These are phyloP conservation scores for Xylota sylvarum DNA, from an alignment of 2,888 invertebrate species.

Conservation along the genomic window DNA sequence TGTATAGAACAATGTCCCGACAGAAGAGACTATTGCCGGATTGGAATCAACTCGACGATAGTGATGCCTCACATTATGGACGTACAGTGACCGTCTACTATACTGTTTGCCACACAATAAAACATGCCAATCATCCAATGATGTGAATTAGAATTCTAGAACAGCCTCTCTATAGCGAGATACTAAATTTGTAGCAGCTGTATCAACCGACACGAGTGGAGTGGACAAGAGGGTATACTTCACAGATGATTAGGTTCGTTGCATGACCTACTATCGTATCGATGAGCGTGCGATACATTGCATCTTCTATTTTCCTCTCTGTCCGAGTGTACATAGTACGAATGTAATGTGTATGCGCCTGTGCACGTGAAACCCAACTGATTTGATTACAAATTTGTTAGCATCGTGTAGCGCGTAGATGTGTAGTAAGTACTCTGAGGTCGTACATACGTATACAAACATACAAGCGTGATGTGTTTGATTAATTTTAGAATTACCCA, in stretches of 20 bases:
- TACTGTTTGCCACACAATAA: constrained; percentile 47
- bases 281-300: constrained; percentile 32
- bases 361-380: constrained; percentile 66
- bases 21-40: not conserved
- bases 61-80: constrained; percentile 9
- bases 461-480: constrained; percentile 62
- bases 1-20: not conserved
- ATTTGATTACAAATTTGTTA: constrained; percentile 55
- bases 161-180: constrained; percentile 49
- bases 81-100: constrained; percentile 4
- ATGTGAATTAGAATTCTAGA: constrained; percentile 73
- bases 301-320: constrained; percentile 20
- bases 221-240: constrained; percentile 39
- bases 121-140: constrained; percentile 70
- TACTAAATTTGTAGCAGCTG: constrained; percentile 22
- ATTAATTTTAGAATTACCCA: constrained; percentile 59
- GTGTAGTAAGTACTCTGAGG: constrained; percentile 23
- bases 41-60: constrained; percentile 51
- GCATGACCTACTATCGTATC: constrained; percentile 70
- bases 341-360: not conserved
- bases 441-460: not conserved
- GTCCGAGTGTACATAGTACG: too few species aligned
- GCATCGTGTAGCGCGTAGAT: constrained; percentile 19
- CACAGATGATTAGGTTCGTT: constrained; percentile 69
- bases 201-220: constrained; percentile 2